phyloP scores from a whole-genome alignment of 2,113 vertebrate genomes.

The Hydropotes inermis region DNA sequence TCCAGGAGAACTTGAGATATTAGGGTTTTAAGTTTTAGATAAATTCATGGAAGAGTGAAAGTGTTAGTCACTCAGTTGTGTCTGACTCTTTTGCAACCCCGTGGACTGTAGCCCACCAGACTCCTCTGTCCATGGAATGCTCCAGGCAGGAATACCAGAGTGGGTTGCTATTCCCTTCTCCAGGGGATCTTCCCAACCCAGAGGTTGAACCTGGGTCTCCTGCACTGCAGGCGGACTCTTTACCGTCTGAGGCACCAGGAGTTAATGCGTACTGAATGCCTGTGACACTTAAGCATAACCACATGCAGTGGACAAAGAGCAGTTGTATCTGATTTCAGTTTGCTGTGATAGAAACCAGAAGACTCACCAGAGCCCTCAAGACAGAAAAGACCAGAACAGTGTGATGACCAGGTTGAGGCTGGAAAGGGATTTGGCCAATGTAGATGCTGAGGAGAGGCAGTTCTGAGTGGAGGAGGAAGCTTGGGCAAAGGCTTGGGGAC shows the following conservation, averaged over 20 bases:
- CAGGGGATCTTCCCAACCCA: background rate
- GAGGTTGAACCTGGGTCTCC: background rate
- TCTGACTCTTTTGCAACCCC: background rate
- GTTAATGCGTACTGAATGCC: conserved; percentile 24
- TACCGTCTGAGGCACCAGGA: background rate
- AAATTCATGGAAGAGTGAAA: background rate
- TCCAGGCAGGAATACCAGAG: background rate
- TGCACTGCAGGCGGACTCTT: background rate
- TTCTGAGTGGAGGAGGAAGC: background rate
- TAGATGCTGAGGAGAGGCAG: background rate
- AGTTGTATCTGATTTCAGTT: background rate
- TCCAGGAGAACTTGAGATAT: conserved; percentile 14
- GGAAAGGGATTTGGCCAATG: background rate
- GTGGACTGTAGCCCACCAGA: background rate
- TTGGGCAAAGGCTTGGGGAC: background rate
- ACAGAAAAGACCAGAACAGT: background rate
- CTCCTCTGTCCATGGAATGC: background rate
- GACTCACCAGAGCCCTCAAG: background rate
- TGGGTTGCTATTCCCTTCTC: background rate
- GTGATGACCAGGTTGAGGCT: background rate
- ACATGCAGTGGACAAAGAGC: background rate
- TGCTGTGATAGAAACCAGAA: conserved; percentile 21
- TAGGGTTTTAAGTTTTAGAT: background rate
- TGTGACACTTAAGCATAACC: background rate
- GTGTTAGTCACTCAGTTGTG: background rate